phyloP scores from a whole-genome alignment of 2,888 invertebrate genomes.

The Dugesia japonica region DNA sequence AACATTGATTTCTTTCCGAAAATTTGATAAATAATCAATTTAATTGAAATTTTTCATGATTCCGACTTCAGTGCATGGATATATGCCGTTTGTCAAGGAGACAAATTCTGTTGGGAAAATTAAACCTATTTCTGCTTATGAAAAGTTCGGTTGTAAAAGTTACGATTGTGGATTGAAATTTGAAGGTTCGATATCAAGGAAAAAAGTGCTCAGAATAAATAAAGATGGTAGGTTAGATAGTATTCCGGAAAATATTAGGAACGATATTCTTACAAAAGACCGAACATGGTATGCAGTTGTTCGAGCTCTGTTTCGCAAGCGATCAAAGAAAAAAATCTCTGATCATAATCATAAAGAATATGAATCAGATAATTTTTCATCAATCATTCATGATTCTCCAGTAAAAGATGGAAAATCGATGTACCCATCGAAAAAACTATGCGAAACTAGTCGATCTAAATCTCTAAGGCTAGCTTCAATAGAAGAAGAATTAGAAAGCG shows the following conservation, averaged over 20 bases:
- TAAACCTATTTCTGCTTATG: not conserved
- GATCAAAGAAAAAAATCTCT: not conserved
- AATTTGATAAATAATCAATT: no score
- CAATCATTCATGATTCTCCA: not conserved
- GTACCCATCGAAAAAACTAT: not conserved
- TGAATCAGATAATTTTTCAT: not conserved
- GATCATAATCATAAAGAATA: not conserved
- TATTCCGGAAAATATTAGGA: not conserved
- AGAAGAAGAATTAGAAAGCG: not conserved
- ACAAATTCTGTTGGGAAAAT: not conserved
- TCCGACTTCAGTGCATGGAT: not conserved
- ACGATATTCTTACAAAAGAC: not conserved
- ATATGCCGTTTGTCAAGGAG: conserved; percentile 12
- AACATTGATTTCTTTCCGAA: no score
- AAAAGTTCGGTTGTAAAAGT: not conserved
- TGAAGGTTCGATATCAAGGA: conserved; percentile 2
- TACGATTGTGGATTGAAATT: conserved; percentile 2
- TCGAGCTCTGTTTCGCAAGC: not conserved
- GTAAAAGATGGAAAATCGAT: not conserved
- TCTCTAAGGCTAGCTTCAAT: not conserved
- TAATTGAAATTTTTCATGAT: not conserved
- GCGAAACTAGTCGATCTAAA: not conserved
- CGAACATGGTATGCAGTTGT: not conserved
- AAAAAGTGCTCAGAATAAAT: not conserved
- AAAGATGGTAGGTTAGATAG: not conserved